These are phyloP conservation scores for Anas bahamensis DNA, from an alignment of 2,797 vertebrate genomes.

Conservation along the genomic window DNA sequence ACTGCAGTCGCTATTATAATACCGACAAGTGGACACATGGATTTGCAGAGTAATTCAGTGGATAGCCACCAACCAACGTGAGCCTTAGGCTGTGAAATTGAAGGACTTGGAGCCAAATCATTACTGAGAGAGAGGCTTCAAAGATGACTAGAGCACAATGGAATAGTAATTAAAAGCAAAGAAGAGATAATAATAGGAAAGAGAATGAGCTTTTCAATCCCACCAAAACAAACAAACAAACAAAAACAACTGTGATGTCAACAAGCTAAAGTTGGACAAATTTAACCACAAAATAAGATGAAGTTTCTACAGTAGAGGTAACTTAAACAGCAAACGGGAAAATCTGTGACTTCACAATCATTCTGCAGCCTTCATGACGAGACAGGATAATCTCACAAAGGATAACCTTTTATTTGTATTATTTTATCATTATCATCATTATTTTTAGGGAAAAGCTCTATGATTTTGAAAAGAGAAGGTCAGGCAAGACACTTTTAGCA, in stretches of 20 bases:
- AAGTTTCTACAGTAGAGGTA: not conserved
- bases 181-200: not conserved
- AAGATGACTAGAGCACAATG: not conserved
- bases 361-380: not conserved
- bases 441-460: not conserved
- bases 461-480: not conserved
- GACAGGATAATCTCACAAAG: not conserved
- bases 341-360: not conserved
- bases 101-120: not conserved
- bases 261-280: not conserved
- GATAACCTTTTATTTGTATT: not conserved
- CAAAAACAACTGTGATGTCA: not conserved
- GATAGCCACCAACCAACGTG: not conserved
- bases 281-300: not conserved
- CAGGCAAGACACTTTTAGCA: not conserved
- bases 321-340: not conserved
- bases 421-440: too few relatives aligned
- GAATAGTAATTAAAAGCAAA: not conserved
- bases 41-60: not conserved
- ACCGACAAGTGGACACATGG: rapidly evolving
- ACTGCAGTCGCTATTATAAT: not conserved
- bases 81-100: not conserved
- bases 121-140: not conserved
- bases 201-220: not conserved
- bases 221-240: not conserved